Evolutionary conservation across 2,888 invertebrate genomes (phyloP), one percentile per base, ranked within the genome.

Genomic region (Cheilosia vulpina): DNA sequence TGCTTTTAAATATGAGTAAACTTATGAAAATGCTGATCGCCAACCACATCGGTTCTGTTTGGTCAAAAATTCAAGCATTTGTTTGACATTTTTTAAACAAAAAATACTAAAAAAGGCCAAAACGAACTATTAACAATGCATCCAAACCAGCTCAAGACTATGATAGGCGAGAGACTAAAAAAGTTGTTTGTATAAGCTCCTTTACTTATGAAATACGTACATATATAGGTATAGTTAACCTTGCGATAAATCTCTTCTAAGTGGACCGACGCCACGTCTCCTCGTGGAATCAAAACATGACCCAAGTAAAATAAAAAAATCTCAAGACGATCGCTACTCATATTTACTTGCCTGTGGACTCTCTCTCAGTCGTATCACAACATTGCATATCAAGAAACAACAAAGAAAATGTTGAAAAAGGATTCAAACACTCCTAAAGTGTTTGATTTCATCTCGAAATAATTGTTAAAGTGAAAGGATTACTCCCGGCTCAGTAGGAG

Each of bases 391-490:
- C 17, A 73, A 65, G 2, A 19, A 78, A 52, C 50, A 82, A 77
- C 66, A 82, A 66, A 65, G 45, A 65, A 38, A 19, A 9, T 41
- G 3, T 2, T 31, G 9, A 31, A 31, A 31, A 31, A 31, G 31
- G 76, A 76, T 76, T 75, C 57, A 17, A 81, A 69, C 76, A 77
- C 76, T 63, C 31, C 31, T 38, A n/a, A 76, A 81, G 85, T 85
- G 85, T 85, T 85, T 85, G 72, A 80, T 80, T 85, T 85, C 66
- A 77, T 85, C 81, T 81, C 63, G 43, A 81, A 85, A 81, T 81
- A 85, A 85, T 77, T 71, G 45, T 15, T 62, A 38, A 53, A 81
- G 52, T 71, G 71, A 81, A 81, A 81, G 81, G 81, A 77, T 85
- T 85, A 80, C 31, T 62, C 55, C 38, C 31, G 71, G 38, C 65